Conservation (phyloP, 1,140 invertebrate genomes). For the Epicauta chinensis region DNA sequence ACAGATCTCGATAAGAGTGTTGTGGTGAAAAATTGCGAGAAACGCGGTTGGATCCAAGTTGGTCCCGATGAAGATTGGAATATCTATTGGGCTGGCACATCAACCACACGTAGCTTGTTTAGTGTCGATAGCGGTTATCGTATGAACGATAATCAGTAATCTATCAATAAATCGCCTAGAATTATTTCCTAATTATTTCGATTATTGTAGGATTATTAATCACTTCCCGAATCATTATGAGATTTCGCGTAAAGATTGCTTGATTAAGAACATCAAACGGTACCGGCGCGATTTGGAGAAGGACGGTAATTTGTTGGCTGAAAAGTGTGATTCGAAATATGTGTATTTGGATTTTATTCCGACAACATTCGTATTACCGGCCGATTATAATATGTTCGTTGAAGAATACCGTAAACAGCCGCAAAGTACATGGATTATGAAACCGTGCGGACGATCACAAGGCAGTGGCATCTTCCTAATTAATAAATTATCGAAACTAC, state of each 20-base stretch:
- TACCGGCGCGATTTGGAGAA: constrained; percentile 87
- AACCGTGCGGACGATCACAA: constrained; percentile 89
- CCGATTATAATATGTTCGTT: constrained; percentile 93
- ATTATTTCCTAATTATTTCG: neutral
- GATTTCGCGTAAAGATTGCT: constrained; percentile 85
- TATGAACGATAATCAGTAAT: constrained; percentile 85
- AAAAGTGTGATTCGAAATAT: constrained; percentile 67
- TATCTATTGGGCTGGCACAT: constrained; percentile 91
- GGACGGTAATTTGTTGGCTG: constrained; percentile 81
- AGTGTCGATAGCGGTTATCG: constrained; percentile 89
- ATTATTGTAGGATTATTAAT: constrained; percentile 69
- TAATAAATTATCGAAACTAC: constrained; percentile 82
- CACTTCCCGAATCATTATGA: constrained; percentile 95
- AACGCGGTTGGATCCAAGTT: constrained; percentile 86
- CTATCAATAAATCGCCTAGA: constrained; percentile 17
- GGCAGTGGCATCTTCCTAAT: constrained; percentile 83
- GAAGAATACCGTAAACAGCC: constrained; percentile 90
- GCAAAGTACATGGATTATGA: constrained; percentile 95
- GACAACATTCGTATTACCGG: constrained; percentile 86
- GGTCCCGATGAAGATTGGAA: constrained; percentile 93
- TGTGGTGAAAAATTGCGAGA: constrained; percentile 87
- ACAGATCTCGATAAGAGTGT: constrained; percentile 95
- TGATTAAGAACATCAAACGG: constrained; percentile 94
- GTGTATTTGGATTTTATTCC: constrained; percentile 86
- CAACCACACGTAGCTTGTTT: constrained; percentile 84